phyloP scores from a whole-genome alignment of 2,888 invertebrate genomes.

The Melinopterus prodromus region DNA sequence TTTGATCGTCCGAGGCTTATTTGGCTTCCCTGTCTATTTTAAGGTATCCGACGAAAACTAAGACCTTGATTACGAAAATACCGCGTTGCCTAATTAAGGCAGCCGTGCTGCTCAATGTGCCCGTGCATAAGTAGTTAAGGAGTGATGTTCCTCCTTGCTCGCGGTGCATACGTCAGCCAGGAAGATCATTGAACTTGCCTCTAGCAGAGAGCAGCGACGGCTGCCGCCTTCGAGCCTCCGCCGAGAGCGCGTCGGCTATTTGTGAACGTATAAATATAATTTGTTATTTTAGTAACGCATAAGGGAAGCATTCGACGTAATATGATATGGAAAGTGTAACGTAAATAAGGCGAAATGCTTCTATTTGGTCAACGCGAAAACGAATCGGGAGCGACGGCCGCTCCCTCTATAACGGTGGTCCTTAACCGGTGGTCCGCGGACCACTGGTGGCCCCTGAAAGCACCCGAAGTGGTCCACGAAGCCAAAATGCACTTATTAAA shows the following conservation, averaged over 20 bases:
- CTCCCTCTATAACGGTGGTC: too few relatives aligned
- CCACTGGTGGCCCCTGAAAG: too few relatives aligned
- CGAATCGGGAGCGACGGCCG: background rate
- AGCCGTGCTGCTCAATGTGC: background rate
- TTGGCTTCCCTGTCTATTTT: background rate
- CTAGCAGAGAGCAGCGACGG: background rate
- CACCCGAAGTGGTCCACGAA: too few relatives aligned
- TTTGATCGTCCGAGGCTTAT: background rate
- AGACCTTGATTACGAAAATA: slow-evolving; percentile 4
- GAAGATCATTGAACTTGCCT: slow-evolving; percentile 37
- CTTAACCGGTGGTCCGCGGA: too few relatives aligned
- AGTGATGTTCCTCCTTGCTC: background rate
- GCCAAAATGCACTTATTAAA: too few relatives aligned
- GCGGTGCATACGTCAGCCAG: background rate
- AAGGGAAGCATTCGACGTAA: slow-evolving; percentile 32
- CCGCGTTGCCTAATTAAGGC: background rate
- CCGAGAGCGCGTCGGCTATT: slow-evolving; percentile 34
- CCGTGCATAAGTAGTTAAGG: background rate
- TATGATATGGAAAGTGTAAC: slow-evolving; percentile 29
- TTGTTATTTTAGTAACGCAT: slow-evolving; percentile 36
- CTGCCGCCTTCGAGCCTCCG: background rate
- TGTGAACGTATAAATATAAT: slow-evolving; percentile 37
- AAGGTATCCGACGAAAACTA: background rate
- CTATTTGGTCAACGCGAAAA: background rate
- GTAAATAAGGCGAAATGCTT: slow-evolving; percentile 15